Evolutionary conservation across 1,140 invertebrate genomes (phyloP), one percentile per base, ranked within the genome.

Genomic region (Caenorhabditis briggsae): DNA sequence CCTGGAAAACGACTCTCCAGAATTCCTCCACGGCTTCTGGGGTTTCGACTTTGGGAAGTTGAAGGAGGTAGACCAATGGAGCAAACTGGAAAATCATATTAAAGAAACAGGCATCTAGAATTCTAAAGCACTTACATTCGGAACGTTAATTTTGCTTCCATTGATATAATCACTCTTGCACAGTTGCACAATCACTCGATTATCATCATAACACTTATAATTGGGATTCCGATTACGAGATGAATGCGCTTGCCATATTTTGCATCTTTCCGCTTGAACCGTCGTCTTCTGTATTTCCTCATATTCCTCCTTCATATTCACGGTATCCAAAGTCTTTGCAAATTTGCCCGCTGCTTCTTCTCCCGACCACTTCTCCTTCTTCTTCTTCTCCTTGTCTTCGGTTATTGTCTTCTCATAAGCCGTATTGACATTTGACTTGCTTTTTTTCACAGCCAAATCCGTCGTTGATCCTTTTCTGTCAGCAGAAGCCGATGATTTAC

Each of bases 131-230:
- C 70, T 78, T 11, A 78, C 70, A 50, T 78, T 48, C 11, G 70
- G 70, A 11, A 78, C 70, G 25, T 78, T 78, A 23, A 78, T 50
- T n/a, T 78, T 78, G 9, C 46, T 43, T 20, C 70, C 70, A 50
- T 78, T 78, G 46, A 78, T 78, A 78, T 78, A 78, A 50, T 78
- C 70, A 41, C 46, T 53, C 14, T 78, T 78, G 14, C 70, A 78
- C 70, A 78, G 50, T 23, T 78, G 70, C n/a, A 78, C 70, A 78
- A 78, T 78, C 0, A 78, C 46, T 23, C 70, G 70, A 50, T 78
- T 78, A 50, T 78, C 46, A 50, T 78, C 70, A 41, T 78, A 78
- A n/a, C 70, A 78, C 46, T 78, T 78, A n/a, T 48, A 78, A 50
- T 78, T 46, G 7, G 43, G 25, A 50, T 78, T n/a, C n/a, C 70